These are phyloP conservation scores for Agelas oroides DNA, from an alignment of 37 sponge, comb jelly and placozoan species.

Conservation along the genomic window DNA sequence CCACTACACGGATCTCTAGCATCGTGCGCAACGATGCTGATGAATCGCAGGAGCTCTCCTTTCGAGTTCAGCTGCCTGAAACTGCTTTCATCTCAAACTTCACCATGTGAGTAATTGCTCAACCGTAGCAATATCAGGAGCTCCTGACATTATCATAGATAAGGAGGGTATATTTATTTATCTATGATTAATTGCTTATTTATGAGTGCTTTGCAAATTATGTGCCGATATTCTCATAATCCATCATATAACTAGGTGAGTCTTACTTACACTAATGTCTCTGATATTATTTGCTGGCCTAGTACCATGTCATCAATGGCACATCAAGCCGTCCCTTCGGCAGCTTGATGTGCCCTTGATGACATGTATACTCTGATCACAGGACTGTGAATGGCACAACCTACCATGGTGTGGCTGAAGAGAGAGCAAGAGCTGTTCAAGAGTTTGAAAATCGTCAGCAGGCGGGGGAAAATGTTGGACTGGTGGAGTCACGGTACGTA, in stretches of 20 bases:
- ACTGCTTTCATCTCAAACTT: constrained; percentile 75
- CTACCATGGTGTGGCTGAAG: constrained; percentile 58
- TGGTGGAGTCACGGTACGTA: constrained; percentile 59
- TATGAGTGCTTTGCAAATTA: too few relatives aligned
- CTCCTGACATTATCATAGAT: too few relatives aligned
- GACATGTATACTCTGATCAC: neutral
- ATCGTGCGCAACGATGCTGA: constrained; percentile 34
- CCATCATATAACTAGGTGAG: too few relatives aligned
- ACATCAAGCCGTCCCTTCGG: too few relatives aligned
- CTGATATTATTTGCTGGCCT: too few relatives aligned
- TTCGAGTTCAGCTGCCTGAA: constrained; percentile 66
- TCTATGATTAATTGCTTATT: too few relatives aligned
- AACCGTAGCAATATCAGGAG: too few relatives aligned
- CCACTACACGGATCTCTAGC: constrained; percentile 43
- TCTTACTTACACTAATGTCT: too few relatives aligned
- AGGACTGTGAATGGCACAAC: constrained; percentile 60
- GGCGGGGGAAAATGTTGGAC: constrained; percentile 66
- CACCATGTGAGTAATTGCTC: constrained; percentile 50
- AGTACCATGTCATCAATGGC: too few relatives aligned
- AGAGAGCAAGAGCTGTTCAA: constrained; percentile 42
- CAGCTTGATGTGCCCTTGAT: too few relatives aligned
- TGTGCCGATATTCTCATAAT: too few relatives aligned
- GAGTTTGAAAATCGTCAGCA: constrained; percentile 46
- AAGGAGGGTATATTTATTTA: too few relatives aligned
- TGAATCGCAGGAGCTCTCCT: constrained; percentile 45